Conservation (phyloP, 2,797 vertebrate species). For the Myripristis murdjan region DNA sequence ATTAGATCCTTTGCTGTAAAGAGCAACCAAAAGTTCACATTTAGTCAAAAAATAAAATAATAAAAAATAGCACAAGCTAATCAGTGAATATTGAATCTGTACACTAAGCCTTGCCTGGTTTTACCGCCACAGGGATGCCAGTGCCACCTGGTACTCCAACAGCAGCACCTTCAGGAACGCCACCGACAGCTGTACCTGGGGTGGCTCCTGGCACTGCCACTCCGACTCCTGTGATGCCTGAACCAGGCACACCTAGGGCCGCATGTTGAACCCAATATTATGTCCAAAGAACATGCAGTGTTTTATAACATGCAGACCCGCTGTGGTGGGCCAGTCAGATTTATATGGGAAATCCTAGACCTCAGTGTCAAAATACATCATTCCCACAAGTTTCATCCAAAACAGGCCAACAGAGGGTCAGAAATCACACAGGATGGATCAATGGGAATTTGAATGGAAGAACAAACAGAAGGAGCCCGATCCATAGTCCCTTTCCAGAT, state of each 20-base stretch:
- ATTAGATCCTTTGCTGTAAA: conserved; percentile 72
- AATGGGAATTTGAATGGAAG: too few species aligned
- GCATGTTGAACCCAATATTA: neutral
- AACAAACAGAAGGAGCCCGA: too few species aligned
- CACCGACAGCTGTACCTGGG: conserved; percentile 45
- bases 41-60: neutral
- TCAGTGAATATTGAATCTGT: neutral
- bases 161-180: conserved; percentile 63
- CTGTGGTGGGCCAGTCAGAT: too few species aligned
- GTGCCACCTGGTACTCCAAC: conserved; percentile 59
- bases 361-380: too few species aligned
- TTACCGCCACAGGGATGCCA: conserved; percentile 55
- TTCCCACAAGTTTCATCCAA: too few species aligned
- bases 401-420: too few species aligned
- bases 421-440: too few species aligned
- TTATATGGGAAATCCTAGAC: too few species aligned
- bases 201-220: conserved; percentile 66
- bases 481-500: too few species aligned
- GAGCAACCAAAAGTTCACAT: conserved; percentile 25
- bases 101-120: conserved; percentile 67
- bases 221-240: conserved; percentile 70
- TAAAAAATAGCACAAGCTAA: neutral
- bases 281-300: neutral
- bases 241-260: conserved; percentile 25
- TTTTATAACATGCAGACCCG: too few species aligned